These are phyloP conservation scores for Paramuricea clavata DNA, from an alignment of 92 coral and sea anemone species.

Conservation along the genomic window DNA sequence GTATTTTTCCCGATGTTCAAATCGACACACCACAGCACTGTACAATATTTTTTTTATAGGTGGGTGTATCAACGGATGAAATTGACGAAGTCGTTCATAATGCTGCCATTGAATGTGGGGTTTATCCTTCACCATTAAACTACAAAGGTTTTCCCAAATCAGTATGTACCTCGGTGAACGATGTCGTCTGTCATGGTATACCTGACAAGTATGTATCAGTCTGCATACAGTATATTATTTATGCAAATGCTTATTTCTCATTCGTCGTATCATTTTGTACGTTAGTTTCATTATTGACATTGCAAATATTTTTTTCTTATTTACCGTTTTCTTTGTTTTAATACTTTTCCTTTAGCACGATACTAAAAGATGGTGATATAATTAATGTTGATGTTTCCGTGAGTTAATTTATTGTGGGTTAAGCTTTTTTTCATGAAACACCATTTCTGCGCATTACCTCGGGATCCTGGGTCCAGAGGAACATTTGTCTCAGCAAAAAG, in stretches of 20 bases:
- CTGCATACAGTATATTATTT: too few relatives aligned
- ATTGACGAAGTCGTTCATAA: conserved; percentile 79
- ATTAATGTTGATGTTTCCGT: conserved; percentile 96
- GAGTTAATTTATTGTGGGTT: conserved; percentile 48
- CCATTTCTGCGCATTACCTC: too few relatives aligned
- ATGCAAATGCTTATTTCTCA: too few relatives aligned
- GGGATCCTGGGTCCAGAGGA: too few relatives aligned
- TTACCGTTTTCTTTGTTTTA: background rate
- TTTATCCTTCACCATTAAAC: conserved; percentile 97
- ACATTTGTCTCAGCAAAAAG: too few relatives aligned
- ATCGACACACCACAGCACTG: too few relatives aligned
- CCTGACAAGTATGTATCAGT: conserved; percentile 80
- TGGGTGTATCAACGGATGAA: conserved; percentile 88
- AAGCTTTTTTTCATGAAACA: too few relatives aligned
- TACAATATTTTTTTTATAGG: conserved; percentile 53
- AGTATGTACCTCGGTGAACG: conserved; percentile 96
- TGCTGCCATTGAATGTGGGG: conserved; percentile 79
- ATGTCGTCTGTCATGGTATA: conserved; percentile 95
- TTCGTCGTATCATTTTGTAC: too few relatives aligned
- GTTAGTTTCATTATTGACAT: background rate
- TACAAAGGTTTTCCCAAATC: conserved; percentile 96
- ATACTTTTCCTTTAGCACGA: conserved; percentile 65
- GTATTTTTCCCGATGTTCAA: too few relatives aligned
- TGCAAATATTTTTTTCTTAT: background rate
- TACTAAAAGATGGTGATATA: conserved; percentile 87